Conservation (phyloP, 2,797 vertebrate species). For the Cygnus olor region DNA sequence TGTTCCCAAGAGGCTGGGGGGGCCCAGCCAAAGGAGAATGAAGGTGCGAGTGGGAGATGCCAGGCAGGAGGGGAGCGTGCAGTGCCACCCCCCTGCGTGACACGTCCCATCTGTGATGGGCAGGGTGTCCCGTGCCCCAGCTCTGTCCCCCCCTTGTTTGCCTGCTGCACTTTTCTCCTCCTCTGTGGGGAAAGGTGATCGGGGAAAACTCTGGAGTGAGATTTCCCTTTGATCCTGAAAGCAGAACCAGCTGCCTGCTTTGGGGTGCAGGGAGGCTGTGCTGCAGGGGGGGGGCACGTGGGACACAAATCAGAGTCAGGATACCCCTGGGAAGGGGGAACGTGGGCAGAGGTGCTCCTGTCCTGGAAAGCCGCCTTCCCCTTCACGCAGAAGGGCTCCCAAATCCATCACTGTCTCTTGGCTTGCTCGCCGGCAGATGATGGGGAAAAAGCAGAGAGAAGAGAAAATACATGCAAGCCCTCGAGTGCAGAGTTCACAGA, state of each 20-base stretch:
- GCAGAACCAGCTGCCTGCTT: background rate
- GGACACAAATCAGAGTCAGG: background rate
- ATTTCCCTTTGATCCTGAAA: background rate
- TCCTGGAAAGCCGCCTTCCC: background rate
- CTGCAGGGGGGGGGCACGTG: background rate
- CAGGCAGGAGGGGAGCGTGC: background rate
- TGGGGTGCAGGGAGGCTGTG: background rate
- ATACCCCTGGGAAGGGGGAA: background rate
- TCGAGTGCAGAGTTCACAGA: background rate
- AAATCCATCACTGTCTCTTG: background rate
- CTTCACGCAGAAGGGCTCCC: accelerated
- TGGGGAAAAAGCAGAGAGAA: background rate
- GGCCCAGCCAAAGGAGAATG: too few species aligned
- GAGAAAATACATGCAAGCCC: background rate
- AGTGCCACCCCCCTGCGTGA: too few species aligned
- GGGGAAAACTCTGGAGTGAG: background rate
- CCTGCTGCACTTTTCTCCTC: background rate
- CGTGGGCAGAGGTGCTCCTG: accelerated
- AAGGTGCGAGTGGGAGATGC: background rate
- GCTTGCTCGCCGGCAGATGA: background rate
- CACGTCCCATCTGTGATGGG: background rate
- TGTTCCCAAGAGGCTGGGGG: background rate
- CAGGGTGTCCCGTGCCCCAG: background rate
- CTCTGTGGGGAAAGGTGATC: background rate
- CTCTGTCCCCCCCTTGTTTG: background rate